Base-by-base conservation (phyloP, 2,113 vertebrate genomes). In the Aplodontia rufa region DNA sequence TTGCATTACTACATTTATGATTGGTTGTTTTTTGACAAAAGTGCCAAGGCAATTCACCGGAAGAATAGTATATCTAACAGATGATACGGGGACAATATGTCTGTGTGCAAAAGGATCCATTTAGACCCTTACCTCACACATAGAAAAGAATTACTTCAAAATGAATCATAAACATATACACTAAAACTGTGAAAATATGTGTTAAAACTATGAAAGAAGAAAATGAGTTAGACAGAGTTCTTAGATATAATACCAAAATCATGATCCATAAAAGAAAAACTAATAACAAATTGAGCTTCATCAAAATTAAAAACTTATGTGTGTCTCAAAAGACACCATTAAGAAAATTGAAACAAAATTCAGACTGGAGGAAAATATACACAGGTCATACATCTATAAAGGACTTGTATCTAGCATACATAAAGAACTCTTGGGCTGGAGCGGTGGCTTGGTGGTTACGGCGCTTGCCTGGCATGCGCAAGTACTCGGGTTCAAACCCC, bases 321-420 rank as follows among this genome's bases (percentile, higher is more conserved):
- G 37, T 71, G 24, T 42, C 76, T 76, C 22, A n/a, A 87, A 96
- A 94, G 37, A 89, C 32, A 51, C 14, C 51, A 53, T 20, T 64
- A 62, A 87, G 71, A 16, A 80, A 78, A 78, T 51, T 49, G 60
- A 76, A 86, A 81, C 32, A 53, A 53, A 53, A 53, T 53, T 53
- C 51, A 53, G 51, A 53, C 51, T 53, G 40, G 68, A 8, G 94
- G 68, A 75, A 91, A 85, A 90, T 66, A 92, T 71, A 94, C 90
- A 19, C 19, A 71, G 20, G 16, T 13, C 90, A 45, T 55, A 53
- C 75, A 24, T 71, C 28, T 82, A 78, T 35, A 82, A 87, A 93
- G 16, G 53, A 71, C 90, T 72, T 82, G 37, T 93, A 62, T 86
- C 81, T 47, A 82, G n/a, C n/a, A n/a, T n/a, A n/a, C n/a, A n/a